phyloP scores from a whole-genome alignment of 1,140 invertebrate species.

The Brachionus manjavacas region DNA sequence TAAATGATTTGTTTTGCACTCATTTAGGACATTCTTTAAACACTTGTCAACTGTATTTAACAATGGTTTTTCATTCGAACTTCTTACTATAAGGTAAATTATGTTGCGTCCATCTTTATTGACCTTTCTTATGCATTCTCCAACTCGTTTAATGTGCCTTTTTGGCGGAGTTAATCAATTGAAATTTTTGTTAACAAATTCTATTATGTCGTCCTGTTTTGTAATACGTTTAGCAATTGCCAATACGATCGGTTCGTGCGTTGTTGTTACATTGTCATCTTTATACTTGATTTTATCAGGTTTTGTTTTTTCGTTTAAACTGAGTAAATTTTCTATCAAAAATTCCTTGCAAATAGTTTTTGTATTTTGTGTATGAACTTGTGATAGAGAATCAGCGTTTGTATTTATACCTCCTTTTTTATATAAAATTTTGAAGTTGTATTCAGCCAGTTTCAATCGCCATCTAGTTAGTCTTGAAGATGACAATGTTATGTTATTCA shows the following conservation, averaged over 20 bases:
- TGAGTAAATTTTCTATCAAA: background rate
- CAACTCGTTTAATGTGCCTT: too few relatives aligned
- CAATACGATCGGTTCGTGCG: too few relatives aligned
- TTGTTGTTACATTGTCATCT: too few relatives aligned
- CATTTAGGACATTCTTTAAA: background rate
- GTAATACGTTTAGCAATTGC: too few relatives aligned
- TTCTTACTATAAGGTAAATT: background rate
- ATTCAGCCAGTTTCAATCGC: background rate
- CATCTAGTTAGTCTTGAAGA: constrained; percentile 5
- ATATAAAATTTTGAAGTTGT: background rate
- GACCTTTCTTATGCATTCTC: background rate
- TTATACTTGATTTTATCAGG: too few relatives aligned
- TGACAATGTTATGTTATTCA: background rate
- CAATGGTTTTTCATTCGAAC: too few relatives aligned
- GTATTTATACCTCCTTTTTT: too few relatives aligned
- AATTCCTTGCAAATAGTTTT: background rate
- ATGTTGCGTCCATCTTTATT: constrained; percentile 13
- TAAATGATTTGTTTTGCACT: background rate
- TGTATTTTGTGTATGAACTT: background rate
- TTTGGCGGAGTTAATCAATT: too few relatives aligned
- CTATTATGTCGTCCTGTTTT: too few relatives aligned
- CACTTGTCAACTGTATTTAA: background rate
- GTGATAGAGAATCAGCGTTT: too few relatives aligned
- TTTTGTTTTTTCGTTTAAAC: background rate
- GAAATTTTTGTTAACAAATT: too few relatives aligned